phyloP scores from a whole-genome alignment of 2,797 vertebrate species.

The Phoebastria nigripes region DNA sequence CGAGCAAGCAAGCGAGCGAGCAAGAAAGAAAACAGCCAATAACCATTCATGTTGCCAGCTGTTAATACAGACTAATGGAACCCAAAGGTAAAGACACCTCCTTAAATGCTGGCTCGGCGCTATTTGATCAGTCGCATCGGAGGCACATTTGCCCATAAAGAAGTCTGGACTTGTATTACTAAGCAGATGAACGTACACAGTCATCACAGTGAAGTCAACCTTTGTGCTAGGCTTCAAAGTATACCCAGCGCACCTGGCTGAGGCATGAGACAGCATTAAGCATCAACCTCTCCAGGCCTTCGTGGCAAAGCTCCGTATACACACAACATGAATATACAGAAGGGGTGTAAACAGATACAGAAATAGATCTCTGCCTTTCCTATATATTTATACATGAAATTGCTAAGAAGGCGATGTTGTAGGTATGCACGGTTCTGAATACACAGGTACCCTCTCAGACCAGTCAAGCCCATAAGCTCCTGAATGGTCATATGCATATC shows the following conservation, averaged over 20 bases:
- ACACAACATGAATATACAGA: rapidly evolving
- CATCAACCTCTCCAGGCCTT: background rate
- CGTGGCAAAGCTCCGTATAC: rapidly evolving
- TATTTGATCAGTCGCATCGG: rapidly evolving
- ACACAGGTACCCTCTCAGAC: too few species aligned
- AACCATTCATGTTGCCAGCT: background rate
- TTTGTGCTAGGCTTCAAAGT: background rate
- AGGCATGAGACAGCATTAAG: rapidly evolving
- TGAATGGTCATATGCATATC: background rate
- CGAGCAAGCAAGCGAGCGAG: rapidly evolving
- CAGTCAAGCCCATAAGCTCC: background rate
- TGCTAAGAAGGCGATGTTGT: background rate
- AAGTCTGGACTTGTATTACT: background rate
- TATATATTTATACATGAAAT: background rate
- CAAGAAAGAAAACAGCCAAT: background rate
- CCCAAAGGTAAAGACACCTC: background rate
- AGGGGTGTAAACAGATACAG: background rate
- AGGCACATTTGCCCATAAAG: background rate
- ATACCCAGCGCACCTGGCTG: rapidly evolving
- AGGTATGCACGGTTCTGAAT: rapidly evolving
- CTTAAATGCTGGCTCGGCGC: rapidly evolving
- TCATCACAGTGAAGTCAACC: background rate
- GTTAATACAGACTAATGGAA: background rate
- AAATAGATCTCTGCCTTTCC: background rate
- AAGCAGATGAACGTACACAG: background rate